These are phyloP conservation scores for Aurelia aurita complex sp. Pacific DNA, from an alignment of 30 jellyfish, hydroid and myxozoan genomes.

Conservation along the genomic window DNA sequence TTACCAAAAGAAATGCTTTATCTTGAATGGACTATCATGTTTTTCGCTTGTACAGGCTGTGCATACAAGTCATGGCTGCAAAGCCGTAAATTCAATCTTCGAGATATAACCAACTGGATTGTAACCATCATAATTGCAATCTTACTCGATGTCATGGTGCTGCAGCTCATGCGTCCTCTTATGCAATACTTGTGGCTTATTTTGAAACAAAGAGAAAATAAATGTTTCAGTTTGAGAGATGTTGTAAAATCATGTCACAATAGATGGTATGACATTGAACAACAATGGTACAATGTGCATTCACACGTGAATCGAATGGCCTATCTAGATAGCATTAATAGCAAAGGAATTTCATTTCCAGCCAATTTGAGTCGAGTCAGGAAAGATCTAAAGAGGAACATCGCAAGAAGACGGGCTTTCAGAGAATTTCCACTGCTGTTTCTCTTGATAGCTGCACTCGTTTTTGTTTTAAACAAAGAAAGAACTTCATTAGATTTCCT, in stretches of 20 bases:
- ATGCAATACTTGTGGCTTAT: neutral
- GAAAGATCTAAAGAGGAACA: neutral
- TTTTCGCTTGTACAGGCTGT: neutral
- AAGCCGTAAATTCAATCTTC: neutral
- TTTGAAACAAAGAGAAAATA: neutral
- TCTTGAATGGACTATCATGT: neutral
- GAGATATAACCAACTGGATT: neutral
- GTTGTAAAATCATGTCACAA: slow-evolving; percentile 1
- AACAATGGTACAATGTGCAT: slow-evolving; percentile 6
- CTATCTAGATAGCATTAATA: slow-evolving; percentile 10
- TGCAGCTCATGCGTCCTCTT: neutral
- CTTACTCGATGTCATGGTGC: neutral
- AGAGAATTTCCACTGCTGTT: neutral
- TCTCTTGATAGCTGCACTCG: neutral
- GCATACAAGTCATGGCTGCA: neutral
- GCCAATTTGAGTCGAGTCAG: neutral
- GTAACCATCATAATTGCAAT: neutral
- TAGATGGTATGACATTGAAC: neutral
- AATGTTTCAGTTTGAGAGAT: neutral
- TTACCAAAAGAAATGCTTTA: neutral
- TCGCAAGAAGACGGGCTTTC: neutral
- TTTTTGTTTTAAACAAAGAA: neutral
- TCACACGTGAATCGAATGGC: neutral
- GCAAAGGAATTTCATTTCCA: neutral
- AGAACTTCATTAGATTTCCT: too few relatives aligned